Evolutionary conservation across 2,888 invertebrate genomes (phyloP).

Genomic region (Phrixothrix hirtus): DNA sequence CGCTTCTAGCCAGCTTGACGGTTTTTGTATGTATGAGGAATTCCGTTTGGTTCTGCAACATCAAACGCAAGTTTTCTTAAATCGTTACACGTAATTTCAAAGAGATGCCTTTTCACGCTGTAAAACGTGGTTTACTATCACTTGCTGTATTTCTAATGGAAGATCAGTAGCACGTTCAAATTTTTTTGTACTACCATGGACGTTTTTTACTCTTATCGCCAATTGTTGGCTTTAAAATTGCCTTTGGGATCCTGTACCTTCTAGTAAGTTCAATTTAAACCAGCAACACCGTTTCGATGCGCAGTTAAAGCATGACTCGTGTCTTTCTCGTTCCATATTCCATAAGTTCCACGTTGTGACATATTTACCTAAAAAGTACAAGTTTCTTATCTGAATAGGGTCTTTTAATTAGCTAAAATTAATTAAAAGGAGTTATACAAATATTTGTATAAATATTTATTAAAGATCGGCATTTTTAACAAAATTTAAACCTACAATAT

Average conservation of each 20-base stretch:
- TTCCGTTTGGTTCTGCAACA: constrained; percentile 4
- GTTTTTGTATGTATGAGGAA: constrained; percentile 16
- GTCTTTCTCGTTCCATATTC: too few species aligned
- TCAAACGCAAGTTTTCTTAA: constrained; percentile 12
- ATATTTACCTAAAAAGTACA: too few species aligned
- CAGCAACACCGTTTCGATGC: not conserved
- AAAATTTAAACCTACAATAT: too few species aligned
- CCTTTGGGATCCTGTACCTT: not conserved
- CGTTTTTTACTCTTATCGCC: not conserved
- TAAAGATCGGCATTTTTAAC: too few species aligned
- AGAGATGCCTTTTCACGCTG: constrained; percentile 1
- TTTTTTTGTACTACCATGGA: constrained; percentile 1
- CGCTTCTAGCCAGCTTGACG: constrained; percentile 15
- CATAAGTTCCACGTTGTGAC: too few species aligned
- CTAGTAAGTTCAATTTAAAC: not conserved
- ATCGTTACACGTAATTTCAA: constrained; percentile 2
- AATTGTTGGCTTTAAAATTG: not conserved
- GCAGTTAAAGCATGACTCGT: too few species aligned
- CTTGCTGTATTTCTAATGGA: not conserved
- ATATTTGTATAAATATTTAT: too few species aligned
- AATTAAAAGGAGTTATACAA: too few species aligned
- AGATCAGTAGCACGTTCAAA: not conserved
- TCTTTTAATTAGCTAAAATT: too few species aligned
- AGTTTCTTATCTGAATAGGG: too few species aligned
- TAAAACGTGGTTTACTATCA: not conserved